These are phyloP conservation scores for Pegea sp. DNA, from an alignment of 23 tunicate species.

Conservation along the genomic window DNA sequence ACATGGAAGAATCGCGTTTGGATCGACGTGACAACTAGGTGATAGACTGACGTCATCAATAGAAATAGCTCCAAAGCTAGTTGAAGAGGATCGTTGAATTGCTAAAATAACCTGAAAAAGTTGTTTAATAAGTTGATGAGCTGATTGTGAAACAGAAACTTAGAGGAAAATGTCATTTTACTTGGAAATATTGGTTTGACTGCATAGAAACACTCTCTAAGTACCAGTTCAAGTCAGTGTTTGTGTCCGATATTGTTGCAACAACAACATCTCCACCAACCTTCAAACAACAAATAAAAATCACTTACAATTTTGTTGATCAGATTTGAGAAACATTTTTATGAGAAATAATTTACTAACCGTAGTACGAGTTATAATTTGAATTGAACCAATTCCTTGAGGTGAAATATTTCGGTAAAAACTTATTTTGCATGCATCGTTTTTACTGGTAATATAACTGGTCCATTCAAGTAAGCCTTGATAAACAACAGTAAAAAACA, in stretches of 20 bases:
- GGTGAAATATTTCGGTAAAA: slow-evolving; percentile 31
- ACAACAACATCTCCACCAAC: slow-evolving; percentile 5
- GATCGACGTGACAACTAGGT: slow-evolving; percentile 63
- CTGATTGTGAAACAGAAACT: neutral
- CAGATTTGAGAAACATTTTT: neutral
- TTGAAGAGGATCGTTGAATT: slow-evolving; percentile 2
- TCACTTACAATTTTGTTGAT: neutral
- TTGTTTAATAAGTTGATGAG: no score
- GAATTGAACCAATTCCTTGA: slow-evolving; percentile 13
- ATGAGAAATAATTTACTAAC: slow-evolving; percentile 31
- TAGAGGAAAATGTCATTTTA: neutral
- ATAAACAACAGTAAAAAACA: no score
- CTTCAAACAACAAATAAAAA: slow-evolving; percentile 6
- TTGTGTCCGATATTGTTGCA: slow-evolving; percentile 6
- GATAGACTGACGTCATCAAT: slow-evolving; percentile 86
- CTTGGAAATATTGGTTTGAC: slow-evolving; percentile 47
- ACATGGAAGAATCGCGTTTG: slow-evolving; percentile 50
- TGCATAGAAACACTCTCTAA: slow-evolving; percentile 8
- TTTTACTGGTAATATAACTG: slow-evolving; percentile 51
- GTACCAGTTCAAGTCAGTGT: slow-evolving; percentile 20
- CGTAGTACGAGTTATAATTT: slow-evolving; percentile 14
- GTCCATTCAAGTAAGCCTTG: slow-evolving; percentile 48
- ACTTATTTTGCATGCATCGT: slow-evolving; percentile 48
- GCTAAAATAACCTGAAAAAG: slow-evolving; percentile 44
- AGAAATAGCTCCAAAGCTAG: slow-evolving; percentile 31